Evolutionary conservation across 2,888 invertebrate species (phyloP), one percentile per base, ranked within the genome.

Genomic region (Harpalus rufipes): DNA sequence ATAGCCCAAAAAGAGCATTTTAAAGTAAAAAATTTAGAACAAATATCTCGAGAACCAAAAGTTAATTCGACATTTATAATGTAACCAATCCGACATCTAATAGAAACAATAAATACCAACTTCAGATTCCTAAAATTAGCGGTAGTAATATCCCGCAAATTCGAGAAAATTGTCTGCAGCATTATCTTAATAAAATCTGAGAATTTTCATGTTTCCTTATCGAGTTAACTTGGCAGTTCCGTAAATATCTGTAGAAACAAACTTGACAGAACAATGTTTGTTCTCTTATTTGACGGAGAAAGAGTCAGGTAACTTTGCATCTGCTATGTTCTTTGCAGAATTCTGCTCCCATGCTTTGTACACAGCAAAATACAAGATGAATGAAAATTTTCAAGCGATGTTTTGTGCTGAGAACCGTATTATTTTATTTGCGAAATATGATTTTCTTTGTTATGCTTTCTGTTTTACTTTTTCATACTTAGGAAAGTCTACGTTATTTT

Each of bases 281-380:
- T 41, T 68, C 25, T 68, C 39, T 68, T 68, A n/a, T 68, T 39
- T 68, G 68, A 68, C 39, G 32, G 12, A 32, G 65, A n/a, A 65
- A 32, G n/a, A 65, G 25, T 65, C 65, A 65, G 68, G 68, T 68
- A 68, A 68, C 68, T 68, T 68, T 68, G 63, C 63, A 63, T 68
- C 68, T 68, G 68, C 14, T 32, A 32, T 68, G 32, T 39, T 68
- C 39, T 39, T 32, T 68, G 39, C 39, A 14, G 39, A 39, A 68
- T 65, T 25, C 25, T n/a, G 25, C n/a, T 39, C 12, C 68, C 5
- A 2, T 12, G 63, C 61, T 25, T 39, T 39, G 68, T 68, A 68
- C 68, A 39, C 32, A 68, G 14, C 39, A 68, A 68, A 68, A 68
- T 68, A 39, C 39, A 68, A 68, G 32, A 68, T 68, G 68, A 25